These are phyloP conservation scores for Cyrtodaria siliqua DNA, from an alignment of 2,888 invertebrate genomes.

Conservation along the genomic window DNA sequence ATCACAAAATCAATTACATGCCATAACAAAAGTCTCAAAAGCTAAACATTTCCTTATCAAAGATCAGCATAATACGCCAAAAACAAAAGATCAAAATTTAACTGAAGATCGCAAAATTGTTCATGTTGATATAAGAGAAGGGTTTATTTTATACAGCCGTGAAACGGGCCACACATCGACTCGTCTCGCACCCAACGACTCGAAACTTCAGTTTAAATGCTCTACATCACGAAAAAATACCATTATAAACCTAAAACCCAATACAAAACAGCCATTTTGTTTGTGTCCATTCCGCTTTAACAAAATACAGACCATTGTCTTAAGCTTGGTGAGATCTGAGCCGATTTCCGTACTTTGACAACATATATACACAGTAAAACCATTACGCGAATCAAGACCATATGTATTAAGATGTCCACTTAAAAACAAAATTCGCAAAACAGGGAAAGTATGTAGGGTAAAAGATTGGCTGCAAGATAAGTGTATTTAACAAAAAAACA, in stretches of 20 bases:
- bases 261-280: slow-evolving; percentile 56
- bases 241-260: slow-evolving; percentile 55
- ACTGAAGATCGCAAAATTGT: slow-evolving; percentile 23
- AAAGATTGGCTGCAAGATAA: no score
- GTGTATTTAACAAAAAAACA: no score
- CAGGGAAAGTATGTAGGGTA: no score
- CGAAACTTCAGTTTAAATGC: slow-evolving; percentile 41
- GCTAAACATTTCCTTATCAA: slow-evolving; percentile 39
- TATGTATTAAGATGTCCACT: background rate
- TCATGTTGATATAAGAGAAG: slow-evolving; percentile 32
- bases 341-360: slow-evolving; percentile 23
- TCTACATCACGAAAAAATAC: slow-evolving; percentile 52
- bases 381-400: background rate
- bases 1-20: slow-evolving; percentile 47
- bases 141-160: slow-evolving; percentile 28
- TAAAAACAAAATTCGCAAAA: no score
- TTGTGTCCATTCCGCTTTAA: slow-evolving; percentile 48
- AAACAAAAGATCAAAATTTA: slow-evolving; percentile 44
- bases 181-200: slow-evolving; percentile 55
- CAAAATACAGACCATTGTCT: slow-evolving; percentile 26
- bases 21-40: slow-evolving; percentile 53
- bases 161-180: slow-evolving; percentile 63
- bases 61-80: slow-evolving; percentile 42
- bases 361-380: slow-evolving; percentile 8
- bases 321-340: slow-evolving; percentile 13